Base-by-base conservation (phyloP, 2,888 invertebrate species). In the Ornithoptera alexandrae region DNA sequence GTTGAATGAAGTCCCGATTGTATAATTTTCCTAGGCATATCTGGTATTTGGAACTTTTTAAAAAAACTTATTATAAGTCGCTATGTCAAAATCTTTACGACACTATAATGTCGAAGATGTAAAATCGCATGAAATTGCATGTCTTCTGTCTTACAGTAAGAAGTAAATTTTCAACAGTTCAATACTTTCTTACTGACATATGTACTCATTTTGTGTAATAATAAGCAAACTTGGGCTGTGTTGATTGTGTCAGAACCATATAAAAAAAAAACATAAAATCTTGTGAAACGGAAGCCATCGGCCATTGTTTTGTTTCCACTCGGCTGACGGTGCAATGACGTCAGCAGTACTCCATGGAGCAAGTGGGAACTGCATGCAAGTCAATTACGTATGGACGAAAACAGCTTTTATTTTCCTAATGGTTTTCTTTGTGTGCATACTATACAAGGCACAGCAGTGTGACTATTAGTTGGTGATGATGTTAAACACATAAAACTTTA, bases 271-370 rank as follows among this genome's bases (percentile, higher is more conserved):
- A 69, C n/a, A n/a, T 24, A 62, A 62, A 66, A 62, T 62, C 69
- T 62, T 62, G 65, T 69, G 65, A 69, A 66, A 66, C 69, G 69
- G 69, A 69, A 50, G 65, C 65, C 58, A 69, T 58, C 62, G 66
- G 62, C 69, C 76, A 79, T 79, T 78, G 77, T 79, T 87, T 82
- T 78, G 82, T 86, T 90, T 88, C 86, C 89, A 87, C 83, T 81
- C 81, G 85, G 89, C 80, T 81, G 84, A 74, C 77, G 80, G 85
- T 83, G 85, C 83, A 87, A 87, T 90, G 84, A 89, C 86, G 88
- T 85, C 88, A 91, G 73, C 88, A 91, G 73, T 78, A 84, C 86
- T 80, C 81, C 80, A 63, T 58, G 82, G 79, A 79, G 77, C 84
- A 86, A 85, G 84, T 83, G 80, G 76, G 39, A 65, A 56, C 68